Evolutionary conservation across 2,797 vertebrate genomes (phyloP).

Genomic region (Microchirus variegatus): DNA sequence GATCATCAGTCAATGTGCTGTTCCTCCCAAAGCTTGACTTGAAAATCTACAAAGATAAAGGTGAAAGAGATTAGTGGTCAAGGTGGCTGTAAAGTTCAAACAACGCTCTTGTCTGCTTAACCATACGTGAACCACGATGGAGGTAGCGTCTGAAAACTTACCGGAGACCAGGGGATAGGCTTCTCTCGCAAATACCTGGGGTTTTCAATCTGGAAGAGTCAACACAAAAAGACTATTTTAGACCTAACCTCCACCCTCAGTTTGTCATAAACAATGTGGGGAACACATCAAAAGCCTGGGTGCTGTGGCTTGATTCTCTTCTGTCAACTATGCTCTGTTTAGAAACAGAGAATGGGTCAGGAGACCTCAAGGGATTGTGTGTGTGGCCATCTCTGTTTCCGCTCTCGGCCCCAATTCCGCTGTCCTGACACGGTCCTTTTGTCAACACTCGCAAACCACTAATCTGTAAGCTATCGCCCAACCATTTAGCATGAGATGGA

Average conservation of each 20-base stretch:
- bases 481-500: conserved; percentile 57
- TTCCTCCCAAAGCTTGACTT: conserved; percentile 78
- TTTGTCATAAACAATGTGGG: conserved; percentile 76
- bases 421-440: conserved; percentile 51
- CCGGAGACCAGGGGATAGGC: conserved; percentile 84
- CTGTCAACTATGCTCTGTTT: conserved; percentile 73
- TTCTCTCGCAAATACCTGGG: conserved; percentile 92
- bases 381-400: conserved; percentile 67
- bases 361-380: conserved; percentile 71
- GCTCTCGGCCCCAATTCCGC: conserved; percentile 5
- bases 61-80: conserved; percentile 8
- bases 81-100: conserved; percentile 24
- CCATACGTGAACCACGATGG: conserved; percentile 21
- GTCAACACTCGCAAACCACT: conserved; percentile 70
- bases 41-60: conserved; percentile 76
- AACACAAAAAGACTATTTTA: conserved; percentile 48
- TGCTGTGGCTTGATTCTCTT: conserved; percentile 66
- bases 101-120: conserved; percentile 1
- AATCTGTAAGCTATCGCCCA: conserved; percentile 69
- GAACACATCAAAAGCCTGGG: conserved; percentile 74
- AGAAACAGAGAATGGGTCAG: conserved; percentile 62
- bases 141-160: conserved; percentile 70
- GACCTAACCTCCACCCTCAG: conserved; percentile 52
- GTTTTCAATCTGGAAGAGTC: conserved; percentile 89
- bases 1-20: conserved; percentile 73